phyloP scores from a whole-genome alignment of 1,140 invertebrate genomes.

The Hylaeus volcanicus region DNA sequence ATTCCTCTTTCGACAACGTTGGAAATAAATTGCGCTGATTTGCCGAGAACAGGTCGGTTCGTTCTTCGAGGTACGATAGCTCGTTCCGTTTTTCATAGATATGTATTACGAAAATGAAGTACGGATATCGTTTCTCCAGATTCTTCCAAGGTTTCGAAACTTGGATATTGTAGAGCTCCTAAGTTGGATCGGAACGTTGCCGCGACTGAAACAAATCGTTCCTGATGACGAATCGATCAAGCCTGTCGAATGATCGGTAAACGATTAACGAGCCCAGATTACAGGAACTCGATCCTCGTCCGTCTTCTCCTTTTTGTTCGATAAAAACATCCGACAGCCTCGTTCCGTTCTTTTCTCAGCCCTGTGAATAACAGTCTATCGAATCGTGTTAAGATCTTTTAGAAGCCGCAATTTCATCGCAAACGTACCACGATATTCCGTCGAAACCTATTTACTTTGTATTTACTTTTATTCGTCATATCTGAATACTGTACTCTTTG shows the following conservation, averaged over 20 bases:
- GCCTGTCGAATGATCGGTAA: neutral
- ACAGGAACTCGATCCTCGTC: neutral
- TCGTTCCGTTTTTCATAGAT: neutral
- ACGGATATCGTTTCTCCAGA: neutral
- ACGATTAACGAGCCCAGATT: constrained; percentile 42
- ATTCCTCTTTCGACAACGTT: neutral
- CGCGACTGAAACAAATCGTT: constrained; percentile 11
- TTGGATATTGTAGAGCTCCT: neutral
- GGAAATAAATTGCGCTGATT: neutral
- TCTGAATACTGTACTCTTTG: no score
- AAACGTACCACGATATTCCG: neutral
- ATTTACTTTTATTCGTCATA: no score
- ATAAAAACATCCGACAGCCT: neutral
- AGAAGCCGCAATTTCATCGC: neutral
- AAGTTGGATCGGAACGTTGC: no score
- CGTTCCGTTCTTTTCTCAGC: neutral
- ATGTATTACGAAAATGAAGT: neutral
- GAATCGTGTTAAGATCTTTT: neutral
- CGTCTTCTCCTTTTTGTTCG: neutral
- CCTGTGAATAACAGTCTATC: neutral
- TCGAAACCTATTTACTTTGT: neutral
- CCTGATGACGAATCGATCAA: neutral
- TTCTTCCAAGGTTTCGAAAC: neutral
- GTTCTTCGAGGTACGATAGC: no score
- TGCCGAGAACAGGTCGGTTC: neutral